Percentiles rank a stretch among this genome's conserved stretches.
These are phyloP conservation scores for Fopius arisanus DNA, from an alignment of 1,140 invertebrate species.

Conservation along the genomic window DNA sequence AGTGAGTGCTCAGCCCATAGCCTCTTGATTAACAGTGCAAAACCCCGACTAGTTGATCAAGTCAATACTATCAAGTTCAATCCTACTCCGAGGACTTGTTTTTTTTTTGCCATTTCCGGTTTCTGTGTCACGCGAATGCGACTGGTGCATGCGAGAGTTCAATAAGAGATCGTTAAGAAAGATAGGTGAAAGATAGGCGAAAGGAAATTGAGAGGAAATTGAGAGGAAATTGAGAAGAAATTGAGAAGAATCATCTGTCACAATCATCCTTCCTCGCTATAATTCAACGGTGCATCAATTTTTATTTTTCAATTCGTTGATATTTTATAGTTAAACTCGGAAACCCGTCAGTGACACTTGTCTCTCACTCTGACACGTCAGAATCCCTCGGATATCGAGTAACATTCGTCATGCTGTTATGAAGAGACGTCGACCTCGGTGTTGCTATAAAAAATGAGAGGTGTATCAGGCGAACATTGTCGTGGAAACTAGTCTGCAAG, in stretches of 20 bases:
- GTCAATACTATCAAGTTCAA: neutral
- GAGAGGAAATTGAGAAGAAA: no score
- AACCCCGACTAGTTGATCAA: neutral
- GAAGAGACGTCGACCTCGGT: constrained; percentile 53
- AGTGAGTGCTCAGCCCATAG: neutral
- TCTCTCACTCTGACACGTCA: constrained; percentile 24
- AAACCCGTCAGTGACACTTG: no score
- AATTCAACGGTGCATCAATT: no score
- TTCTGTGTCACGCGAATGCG: constrained; percentile 20
- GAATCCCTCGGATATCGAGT: constrained; percentile 35
- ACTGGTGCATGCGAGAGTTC: neutral
- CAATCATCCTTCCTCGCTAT: no score
- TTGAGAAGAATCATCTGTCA: no score
- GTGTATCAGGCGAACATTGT: constrained; percentile 2
- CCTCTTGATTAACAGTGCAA: neutral
- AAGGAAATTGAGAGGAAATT: constrained; percentile 14
- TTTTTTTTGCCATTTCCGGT: constrained; percentile 20
- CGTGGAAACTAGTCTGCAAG: constrained; percentile 25
- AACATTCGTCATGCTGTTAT: constrained; percentile 53
- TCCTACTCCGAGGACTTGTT: neutral
- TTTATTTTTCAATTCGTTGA: no score
- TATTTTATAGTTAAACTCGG: no score
- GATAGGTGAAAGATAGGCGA: neutral
- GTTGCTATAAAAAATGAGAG: constrained; percentile 1
- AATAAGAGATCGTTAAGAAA: neutral